Evolutionary conservation across 2,797 vertebrate species (phyloP).

Genomic region (Podarcis siculus): DNA sequence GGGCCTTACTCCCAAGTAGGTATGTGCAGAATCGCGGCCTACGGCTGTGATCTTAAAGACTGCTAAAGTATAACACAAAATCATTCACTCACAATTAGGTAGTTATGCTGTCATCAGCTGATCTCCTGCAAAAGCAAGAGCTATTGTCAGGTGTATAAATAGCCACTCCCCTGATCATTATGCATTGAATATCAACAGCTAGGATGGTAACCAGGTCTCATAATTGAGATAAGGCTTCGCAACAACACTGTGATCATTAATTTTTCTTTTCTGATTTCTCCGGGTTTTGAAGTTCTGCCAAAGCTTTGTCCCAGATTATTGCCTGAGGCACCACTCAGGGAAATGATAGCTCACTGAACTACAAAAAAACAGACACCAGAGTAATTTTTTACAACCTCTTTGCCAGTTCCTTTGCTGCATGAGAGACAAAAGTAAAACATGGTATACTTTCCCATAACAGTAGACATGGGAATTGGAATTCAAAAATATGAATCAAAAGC

Average conservation of each 20-base stretch:
- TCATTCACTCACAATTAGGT: background rate
- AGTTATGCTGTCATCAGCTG: background rate
- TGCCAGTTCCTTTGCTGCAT: slow-evolving; percentile 8
- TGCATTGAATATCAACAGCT: background rate
- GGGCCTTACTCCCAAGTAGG: background rate
- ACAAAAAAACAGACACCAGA: slow-evolving; percentile 24
- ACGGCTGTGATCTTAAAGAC: background rate
- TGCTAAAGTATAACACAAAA: background rate
- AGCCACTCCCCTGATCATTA: background rate
- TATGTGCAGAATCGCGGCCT: background rate
- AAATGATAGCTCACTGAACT: slow-evolving; percentile 26
- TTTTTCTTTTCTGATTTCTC: slow-evolving; percentile 28
- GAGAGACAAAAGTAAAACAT: slow-evolving; percentile 8
- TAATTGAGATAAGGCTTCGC: background rate
- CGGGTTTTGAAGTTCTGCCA: fast-evolving
- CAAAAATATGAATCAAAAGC: background rate
- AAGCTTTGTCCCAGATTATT: slow-evolving; percentile 25
- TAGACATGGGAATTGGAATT: background rate
- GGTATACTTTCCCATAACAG: fast-evolving
- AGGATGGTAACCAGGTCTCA: background rate
- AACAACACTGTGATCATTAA: slow-evolving; percentile 26
- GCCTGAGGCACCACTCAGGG: slow-evolving; percentile 38
- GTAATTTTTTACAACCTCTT: slow-evolving; percentile 38
- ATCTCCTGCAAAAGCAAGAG: background rate
- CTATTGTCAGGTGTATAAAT: background rate